A percentile compares a stretch with the other conserved stretches of the same genome.
Conservation (phyloP, 92 coral and sea anemone species). For the Epizoanthus fatuus region DNA sequence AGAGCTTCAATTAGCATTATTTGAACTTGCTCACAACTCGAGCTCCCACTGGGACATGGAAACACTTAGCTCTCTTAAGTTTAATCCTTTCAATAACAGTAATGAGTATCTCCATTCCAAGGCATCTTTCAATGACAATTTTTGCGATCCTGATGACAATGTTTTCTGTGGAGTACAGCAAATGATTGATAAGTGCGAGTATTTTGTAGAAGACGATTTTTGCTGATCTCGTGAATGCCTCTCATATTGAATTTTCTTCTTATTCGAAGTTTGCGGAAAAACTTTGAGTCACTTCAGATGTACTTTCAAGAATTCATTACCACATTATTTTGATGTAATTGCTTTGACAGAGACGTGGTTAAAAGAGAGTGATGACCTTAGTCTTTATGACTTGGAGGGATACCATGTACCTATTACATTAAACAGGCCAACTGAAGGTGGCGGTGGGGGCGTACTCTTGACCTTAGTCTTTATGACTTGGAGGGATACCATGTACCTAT, state of each 20-base stretch:
- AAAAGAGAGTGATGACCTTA: not conserved
- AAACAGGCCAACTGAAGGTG: constrained; percentile 18
- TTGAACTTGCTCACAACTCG: constrained; percentile 16
- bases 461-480: not conserved
- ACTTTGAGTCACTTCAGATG: not conserved
- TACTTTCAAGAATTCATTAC: constrained; percentile 16
- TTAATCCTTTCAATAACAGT: not conserved
- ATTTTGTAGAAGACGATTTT: constrained; percentile 3
- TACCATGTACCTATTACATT: not conserved
- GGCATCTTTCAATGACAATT: constrained; percentile 26
- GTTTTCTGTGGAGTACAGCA: not conserved
- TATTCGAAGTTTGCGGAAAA: constrained; percentile 5
- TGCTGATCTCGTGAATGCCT: not conserved
- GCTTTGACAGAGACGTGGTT: not conserved
- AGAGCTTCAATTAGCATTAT: constrained; percentile 22
- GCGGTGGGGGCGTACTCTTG: not conserved
- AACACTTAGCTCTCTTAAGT: constrained; percentile 1
- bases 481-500: not conserved
- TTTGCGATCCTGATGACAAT: not conserved
- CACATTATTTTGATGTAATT: not conserved
- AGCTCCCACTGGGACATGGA: constrained; percentile 5
- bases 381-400: not conserved
- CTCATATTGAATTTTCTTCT: not conserved
- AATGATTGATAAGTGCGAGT: constrained; percentile 8
- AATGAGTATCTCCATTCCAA: not conserved